Evolutionary conservation across 2,888 invertebrate species (phyloP).

Genomic region (Microchrysa polita): DNA sequence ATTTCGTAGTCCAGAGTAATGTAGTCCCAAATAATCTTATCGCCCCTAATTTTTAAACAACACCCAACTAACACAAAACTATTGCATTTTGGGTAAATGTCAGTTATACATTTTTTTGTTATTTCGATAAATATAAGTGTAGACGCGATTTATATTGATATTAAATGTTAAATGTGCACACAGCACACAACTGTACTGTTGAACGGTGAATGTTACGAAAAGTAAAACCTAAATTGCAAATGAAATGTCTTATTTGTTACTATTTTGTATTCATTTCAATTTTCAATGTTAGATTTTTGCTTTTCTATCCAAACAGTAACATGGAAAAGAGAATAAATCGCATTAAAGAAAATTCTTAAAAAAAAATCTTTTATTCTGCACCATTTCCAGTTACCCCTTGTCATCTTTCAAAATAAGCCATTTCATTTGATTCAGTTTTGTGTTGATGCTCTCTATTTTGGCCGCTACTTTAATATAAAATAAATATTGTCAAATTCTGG

Average conservation of each 20-base stretch:
- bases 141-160: slow-evolving; percentile 36
- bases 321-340: slow-evolving; percentile 25
- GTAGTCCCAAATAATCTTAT: slow-evolving; percentile 14
- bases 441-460: background rate
- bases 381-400: slow-evolving; percentile 34
- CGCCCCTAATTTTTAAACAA: slow-evolving; percentile 15
- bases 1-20: slow-evolving; percentile 30
- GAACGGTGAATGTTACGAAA: slow-evolving; percentile 14
- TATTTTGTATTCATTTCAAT: slow-evolving; percentile 36
- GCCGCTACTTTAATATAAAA: background rate
- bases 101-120: slow-evolving; percentile 40
- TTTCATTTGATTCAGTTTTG: slow-evolving; percentile 46
- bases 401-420: slow-evolving; percentile 46
- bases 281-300: slow-evolving; percentile 12
- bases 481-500: background rate
- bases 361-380: slow-evolving; percentile 39
- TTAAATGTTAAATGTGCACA: slow-evolving; percentile 10
- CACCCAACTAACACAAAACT: background rate
- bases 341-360: slow-evolving; percentile 37
- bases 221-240: slow-evolving; percentile 28
- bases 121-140: slow-evolving; percentile 23
- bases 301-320: slow-evolving; percentile 22
- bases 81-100: slow-evolving; percentile 46
- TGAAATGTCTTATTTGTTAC: slow-evolving; percentile 49
- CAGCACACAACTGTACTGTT: background rate